phyloP scores from a whole-genome alignment of 1,140 invertebrate species.

The Drosophila bifasciata region DNA sequence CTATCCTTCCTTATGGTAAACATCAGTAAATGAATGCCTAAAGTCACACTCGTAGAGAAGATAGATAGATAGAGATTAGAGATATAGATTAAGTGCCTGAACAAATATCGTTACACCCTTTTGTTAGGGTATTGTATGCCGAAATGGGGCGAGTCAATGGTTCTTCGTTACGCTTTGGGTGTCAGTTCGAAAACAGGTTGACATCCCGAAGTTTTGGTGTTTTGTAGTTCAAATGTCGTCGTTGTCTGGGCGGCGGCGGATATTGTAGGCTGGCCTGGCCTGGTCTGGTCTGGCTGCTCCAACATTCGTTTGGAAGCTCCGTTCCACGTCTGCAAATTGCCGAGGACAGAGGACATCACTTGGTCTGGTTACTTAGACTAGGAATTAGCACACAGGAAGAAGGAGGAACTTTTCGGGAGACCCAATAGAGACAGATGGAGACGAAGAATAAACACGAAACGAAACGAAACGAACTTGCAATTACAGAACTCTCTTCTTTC shows the following conservation, averaged over 20 bases:
- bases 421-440: not conserved
- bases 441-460: constrained; percentile 51
- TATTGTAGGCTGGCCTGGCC: constrained; percentile 5
- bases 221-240: constrained; percentile 62
- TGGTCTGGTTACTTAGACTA: constrained; percentile 44
- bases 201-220: constrained; percentile 59
- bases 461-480: constrained; percentile 67
- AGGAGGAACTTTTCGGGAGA: constrained; percentile 1
- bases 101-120: too few species aligned
- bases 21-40: too few species aligned
- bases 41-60: too few species aligned
- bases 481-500: constrained; percentile 49
- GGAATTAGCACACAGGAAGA: constrained; percentile 42
- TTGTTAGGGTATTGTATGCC: too few species aligned
- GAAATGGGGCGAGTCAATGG: constrained; percentile 22
- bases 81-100: too few species aligned
- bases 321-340: constrained; percentile 31
- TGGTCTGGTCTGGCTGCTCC: constrained; percentile 12
- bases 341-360: constrained; percentile 35
- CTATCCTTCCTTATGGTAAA: too few species aligned
- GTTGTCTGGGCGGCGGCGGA: not conserved
- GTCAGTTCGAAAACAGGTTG: constrained; percentile 70
- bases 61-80: too few species aligned
- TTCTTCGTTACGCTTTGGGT: constrained; percentile 37
- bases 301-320: constrained; percentile 21